A percentile compares a stretch with the other conserved stretches of the same genome.
Conservation (phyloP, 1,140 invertebrate genomes). For the Watersipora subatra region DNA sequence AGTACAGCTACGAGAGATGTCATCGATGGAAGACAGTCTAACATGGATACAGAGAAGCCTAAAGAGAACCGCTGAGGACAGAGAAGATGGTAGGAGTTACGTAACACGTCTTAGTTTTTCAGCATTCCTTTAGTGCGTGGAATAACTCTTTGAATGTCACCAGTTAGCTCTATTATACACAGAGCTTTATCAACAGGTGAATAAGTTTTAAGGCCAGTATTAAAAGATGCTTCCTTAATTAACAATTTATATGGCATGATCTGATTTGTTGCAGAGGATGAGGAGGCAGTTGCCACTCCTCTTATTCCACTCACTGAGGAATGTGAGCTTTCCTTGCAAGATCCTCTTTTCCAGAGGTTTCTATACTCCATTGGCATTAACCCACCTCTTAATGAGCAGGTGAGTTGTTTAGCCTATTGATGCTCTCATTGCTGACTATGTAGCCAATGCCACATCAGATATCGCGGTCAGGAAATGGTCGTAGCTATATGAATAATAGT, state of each 20-base stretch:
- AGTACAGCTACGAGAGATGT: background rate
- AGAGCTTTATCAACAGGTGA: too few species aligned
- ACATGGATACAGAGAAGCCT: constrained; percentile 26
- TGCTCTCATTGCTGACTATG: background rate
- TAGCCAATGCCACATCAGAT: too few species aligned
- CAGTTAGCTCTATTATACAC: too few species aligned
- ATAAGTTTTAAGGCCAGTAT: too few species aligned
- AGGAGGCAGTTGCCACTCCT: constrained; percentile 18
- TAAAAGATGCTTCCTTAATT: too few species aligned
- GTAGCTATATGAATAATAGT: too few species aligned
- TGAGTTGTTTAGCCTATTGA: constrained; percentile 11
- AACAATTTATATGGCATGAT: background rate
- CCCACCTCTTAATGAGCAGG: constrained; percentile 33
- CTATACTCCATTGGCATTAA: constrained; percentile 26
- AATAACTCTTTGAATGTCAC: too few species aligned
- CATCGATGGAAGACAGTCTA: background rate
- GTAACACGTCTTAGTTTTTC: too few species aligned
- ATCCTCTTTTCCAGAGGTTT: constrained; percentile 24
- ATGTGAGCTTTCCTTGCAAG: constrained; percentile 36
- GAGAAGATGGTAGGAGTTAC: constrained; percentile 22
- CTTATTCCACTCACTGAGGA: constrained; percentile 36
- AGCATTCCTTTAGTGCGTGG: too few species aligned
- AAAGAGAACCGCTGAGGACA: constrained; percentile 22
- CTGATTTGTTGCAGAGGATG: constrained; percentile 14
- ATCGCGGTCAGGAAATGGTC: too few species aligned